A percentile compares a stretch with the other conserved stretches of the same genome.
phyloP scores from a whole-genome alignment of 2,888 invertebrate species.

The Apomyelois bistriatella region DNA sequence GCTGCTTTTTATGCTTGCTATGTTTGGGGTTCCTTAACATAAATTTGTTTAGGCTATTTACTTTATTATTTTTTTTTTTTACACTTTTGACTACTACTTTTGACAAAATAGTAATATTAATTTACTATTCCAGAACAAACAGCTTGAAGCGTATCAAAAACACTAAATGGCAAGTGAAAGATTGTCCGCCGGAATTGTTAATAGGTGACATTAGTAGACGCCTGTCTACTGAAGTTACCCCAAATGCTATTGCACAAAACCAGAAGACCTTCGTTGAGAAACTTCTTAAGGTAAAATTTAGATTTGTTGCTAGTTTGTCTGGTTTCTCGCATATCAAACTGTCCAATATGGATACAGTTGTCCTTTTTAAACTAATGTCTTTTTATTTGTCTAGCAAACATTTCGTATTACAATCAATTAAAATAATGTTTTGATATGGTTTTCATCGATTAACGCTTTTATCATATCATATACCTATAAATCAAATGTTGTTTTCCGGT shows the following conservation, averaged over 20 bases:
- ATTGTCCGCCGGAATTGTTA: constrained; percentile 76
- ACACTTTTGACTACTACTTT: background rate
- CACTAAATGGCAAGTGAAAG: constrained; percentile 82
- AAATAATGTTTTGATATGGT: too few species aligned
- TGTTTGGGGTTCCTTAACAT: constrained; percentile 13
- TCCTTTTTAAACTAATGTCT: too few species aligned
- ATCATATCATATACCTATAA: too few species aligned
- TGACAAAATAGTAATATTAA: background rate
- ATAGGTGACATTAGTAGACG: constrained; percentile 74
- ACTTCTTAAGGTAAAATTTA: constrained; percentile 88
- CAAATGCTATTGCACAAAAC: constrained; percentile 95
- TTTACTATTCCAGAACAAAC: constrained; percentile 62
- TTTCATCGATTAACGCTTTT: too few species aligned
- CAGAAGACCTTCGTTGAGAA: constrained; percentile 99
- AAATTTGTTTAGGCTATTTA: background rate
- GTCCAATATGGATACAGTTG: too few species aligned
- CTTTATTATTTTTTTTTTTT: background rate
- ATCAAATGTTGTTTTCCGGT: constrained; percentile 5
- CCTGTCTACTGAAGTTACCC: constrained; percentile 85
- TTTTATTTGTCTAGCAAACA: too few species aligned
- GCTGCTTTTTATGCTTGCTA: constrained; percentile 42
- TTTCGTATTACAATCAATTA: too few species aligned
- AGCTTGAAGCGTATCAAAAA: constrained; percentile 82
- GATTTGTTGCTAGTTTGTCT: too few species aligned
- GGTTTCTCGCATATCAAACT: too few species aligned